Percentiles rank a stretch among this genome's conserved stretches.
These are phyloP conservation scores for Microcaecilia unicolor DNA, from an alignment of 2,797 vertebrate species.

Conservation along the genomic window DNA sequence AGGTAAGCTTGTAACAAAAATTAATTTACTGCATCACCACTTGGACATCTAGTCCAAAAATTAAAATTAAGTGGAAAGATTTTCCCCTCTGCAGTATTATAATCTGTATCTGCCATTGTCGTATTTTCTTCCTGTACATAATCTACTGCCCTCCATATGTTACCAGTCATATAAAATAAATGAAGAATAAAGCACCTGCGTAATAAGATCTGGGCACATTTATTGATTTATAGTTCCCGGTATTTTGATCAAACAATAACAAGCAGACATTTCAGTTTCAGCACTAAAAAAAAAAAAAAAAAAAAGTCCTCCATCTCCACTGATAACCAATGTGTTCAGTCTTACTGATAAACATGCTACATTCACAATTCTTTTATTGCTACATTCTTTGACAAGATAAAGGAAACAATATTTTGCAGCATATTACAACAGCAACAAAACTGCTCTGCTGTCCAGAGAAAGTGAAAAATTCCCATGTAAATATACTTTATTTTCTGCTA, in stretches of 20 bases:
- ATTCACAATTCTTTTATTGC: constrained; percentile 50
- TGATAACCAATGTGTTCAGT: constrained; percentile 40
- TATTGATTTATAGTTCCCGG: constrained; percentile 32
- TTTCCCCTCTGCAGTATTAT: too few species aligned
- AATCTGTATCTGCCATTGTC: constrained; percentile 48
- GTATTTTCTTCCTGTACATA: constrained; percentile 46
- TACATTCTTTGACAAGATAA: constrained; percentile 48
- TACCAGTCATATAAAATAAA: constrained; percentile 51
- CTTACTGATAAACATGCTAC: constrained; percentile 46
- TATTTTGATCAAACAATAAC: constrained; percentile 44
- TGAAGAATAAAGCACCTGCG: constrained; percentile 38
- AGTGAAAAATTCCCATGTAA: constrained; percentile 34
- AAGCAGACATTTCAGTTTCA: constrained; percentile 43
- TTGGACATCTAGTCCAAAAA: too few species aligned
- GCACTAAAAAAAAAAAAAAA: constrained; percentile 13
- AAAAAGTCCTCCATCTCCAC: constrained; percentile 31
- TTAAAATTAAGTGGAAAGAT: too few species aligned
- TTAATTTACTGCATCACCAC: too few species aligned
- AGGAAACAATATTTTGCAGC: constrained; percentile 43
- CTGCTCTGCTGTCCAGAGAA: constrained; percentile 39
- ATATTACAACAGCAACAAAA: constrained; percentile 35
- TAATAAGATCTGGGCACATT: constrained; percentile 24
- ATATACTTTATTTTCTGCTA: constrained; percentile 30
- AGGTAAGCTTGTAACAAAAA: too few species aligned
- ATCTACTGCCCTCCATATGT: constrained; percentile 52